A percentile compares a stretch with the other conserved stretches of the same genome.
Conservation (phyloP, 2,797 vertebrate species). For the Anguilla anguilla region DNA sequence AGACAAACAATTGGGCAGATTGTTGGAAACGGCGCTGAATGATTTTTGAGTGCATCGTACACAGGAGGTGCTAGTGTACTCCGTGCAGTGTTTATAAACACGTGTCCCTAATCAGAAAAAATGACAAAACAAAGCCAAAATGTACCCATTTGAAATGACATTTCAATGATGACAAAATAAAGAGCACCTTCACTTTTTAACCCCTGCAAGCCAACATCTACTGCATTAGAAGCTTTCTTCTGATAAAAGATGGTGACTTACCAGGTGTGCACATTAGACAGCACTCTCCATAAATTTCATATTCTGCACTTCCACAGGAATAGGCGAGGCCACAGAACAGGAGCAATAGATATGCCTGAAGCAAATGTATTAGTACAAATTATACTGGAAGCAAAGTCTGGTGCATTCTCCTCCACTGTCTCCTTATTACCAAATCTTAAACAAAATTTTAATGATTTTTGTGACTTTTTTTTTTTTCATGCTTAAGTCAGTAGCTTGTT, state of each 20-base stretch:
- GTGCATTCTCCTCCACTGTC: too few relatives aligned
- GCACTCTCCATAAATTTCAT: neutral
- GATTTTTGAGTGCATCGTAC: constrained; percentile 32
- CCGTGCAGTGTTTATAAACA: constrained; percentile 19
- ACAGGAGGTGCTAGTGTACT: constrained; percentile 43
- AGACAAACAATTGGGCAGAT: constrained; percentile 13
- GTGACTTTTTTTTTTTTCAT: too few relatives aligned
- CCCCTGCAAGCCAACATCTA: neutral
- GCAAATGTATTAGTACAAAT: too few relatives aligned
- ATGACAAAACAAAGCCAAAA: too few relatives aligned
- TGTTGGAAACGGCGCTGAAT: constrained; percentile 36
- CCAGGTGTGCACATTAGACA: neutral
- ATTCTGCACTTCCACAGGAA: neutral
- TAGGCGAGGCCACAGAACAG: neutral
- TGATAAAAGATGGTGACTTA: neutral
- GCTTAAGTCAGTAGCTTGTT: too few relatives aligned
- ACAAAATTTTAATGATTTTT: too few relatives aligned
- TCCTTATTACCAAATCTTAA: too few relatives aligned
- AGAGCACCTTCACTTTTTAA: neutral
- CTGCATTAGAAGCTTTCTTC: neutral
- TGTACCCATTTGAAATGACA: too few relatives aligned
- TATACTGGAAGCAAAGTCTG: too few relatives aligned
- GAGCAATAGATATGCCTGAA: neutral
- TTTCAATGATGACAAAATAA: neutral
- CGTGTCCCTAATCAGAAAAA: neutral